A percentile compares a stretch with the other conserved stretches of the same genome.
Evolutionary conservation across 2,888 invertebrate genomes (phyloP).

Genomic region (Sinopyrophorus schimmeli): DNA sequence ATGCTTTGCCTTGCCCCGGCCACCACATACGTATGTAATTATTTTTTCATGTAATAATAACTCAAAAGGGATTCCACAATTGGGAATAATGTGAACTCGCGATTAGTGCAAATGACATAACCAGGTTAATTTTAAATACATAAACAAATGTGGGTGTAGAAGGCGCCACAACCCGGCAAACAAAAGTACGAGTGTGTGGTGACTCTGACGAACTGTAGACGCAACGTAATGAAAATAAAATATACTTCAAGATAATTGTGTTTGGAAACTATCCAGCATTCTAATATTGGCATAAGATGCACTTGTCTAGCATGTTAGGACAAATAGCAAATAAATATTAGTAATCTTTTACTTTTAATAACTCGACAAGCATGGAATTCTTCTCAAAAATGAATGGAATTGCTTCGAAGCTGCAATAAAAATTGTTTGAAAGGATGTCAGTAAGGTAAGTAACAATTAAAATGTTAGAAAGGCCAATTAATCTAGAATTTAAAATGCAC

Average conservation of each 20-base stretch:
- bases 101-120: conserved; percentile 22
- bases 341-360: conserved; percentile 12
- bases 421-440: conserved; percentile 21
- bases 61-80: too few relatives aligned
- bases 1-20: neutral
- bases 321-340: conserved; percentile 16
- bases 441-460: conserved; percentile 13
- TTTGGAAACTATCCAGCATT: conserved; percentile 19
- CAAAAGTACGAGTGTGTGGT: conserved; percentile 20
- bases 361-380: conserved; percentile 5
- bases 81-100: neutral
- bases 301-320: conserved; percentile 16
- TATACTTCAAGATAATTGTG: conserved; percentile 20
- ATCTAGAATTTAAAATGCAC: conserved; percentile 19
- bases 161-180: conserved; percentile 27
- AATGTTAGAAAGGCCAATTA: conserved; percentile 19
- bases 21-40: too few relatives aligned
- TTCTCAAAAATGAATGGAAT: neutral
- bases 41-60: too few relatives aligned
- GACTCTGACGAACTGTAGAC: conserved; percentile 24
- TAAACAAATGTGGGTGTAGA: conserved; percentile 28
- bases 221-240: conserved; percentile 26
- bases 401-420: conserved; percentile 12
- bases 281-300: conserved; percentile 29
- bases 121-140: conserved; percentile 22